Percentiles rank a stretch among this genome's conserved stretches.
Evolutionary conservation across 30 jellyfish, hydroid and myxozoan species (phyloP).

Genomic region (Sanderia malayensis): DNA sequence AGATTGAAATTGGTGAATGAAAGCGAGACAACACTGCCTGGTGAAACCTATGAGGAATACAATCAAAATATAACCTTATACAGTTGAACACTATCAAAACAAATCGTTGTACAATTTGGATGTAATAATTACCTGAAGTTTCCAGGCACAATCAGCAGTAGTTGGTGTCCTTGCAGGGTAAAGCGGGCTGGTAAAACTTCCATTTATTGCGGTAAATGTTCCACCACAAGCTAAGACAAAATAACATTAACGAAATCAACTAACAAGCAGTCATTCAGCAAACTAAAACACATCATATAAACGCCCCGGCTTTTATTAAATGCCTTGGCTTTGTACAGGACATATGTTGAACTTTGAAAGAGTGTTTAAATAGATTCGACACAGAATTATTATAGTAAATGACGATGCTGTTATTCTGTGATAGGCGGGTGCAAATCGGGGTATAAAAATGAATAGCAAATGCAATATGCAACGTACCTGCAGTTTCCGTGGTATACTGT

Average conservation of each 20-base stretch:
- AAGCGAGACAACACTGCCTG: constrained; percentile 55
- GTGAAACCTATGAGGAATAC: constrained; percentile 34
- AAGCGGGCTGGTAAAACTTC: constrained; percentile 69
- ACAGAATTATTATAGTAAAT: too few species aligned
- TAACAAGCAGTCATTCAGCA: too few species aligned
- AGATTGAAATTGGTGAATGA: constrained; percentile 44
- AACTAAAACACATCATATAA: too few species aligned
- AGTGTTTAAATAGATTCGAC: too few species aligned
- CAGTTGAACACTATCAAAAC: not conserved
- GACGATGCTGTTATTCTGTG: too few species aligned
- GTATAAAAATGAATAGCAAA: too few species aligned
- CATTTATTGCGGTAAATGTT: constrained; percentile 43
- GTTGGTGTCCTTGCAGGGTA: constrained; percentile 72
- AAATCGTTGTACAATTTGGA: not conserved
- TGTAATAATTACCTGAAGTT: constrained; percentile 36
- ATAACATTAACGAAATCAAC: too few species aligned
- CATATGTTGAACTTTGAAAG: too few species aligned
- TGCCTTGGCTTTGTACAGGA: too few species aligned
- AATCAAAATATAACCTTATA: too few species aligned
- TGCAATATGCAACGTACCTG: constrained; percentile 20
- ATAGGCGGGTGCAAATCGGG: too few species aligned
- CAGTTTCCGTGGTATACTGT: constrained; percentile 51
- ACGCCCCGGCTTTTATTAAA: too few species aligned
- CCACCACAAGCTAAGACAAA: constrained; percentile 85
- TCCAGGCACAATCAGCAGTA: constrained; percentile 71